Conservation (phyloP, 2,797 vertebrate genomes). For the Phrynocephalus vlangalii region DNA sequence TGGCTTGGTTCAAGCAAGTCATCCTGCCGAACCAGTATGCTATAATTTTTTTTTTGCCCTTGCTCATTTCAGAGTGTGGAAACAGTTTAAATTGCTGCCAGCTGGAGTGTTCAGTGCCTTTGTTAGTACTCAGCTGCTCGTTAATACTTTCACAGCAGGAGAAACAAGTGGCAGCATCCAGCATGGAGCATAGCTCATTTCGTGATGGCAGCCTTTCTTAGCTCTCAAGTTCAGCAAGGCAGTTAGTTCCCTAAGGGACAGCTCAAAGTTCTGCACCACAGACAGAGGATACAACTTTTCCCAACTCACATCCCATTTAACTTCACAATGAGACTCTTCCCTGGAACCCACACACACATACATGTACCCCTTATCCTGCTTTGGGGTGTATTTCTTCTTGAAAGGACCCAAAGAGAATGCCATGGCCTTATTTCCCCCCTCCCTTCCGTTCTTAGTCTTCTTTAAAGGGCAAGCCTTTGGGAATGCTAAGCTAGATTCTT, state of each 20-base stretch:
- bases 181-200: background rate
- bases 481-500: background rate
- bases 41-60: background rate
- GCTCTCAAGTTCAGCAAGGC: background rate
- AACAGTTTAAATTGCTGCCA: background rate
- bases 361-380: background rate
- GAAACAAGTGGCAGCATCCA: background rate
- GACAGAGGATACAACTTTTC: background rate
- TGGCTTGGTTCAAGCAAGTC: background rate
- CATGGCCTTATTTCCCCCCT: background rate
- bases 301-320: background rate
- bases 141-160: background rate
- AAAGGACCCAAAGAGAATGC: background rate
- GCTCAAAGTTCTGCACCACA: conserved; percentile 6
- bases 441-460: background rate
- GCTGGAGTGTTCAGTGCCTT: background rate
- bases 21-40: background rate
- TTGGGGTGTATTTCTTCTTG: background rate
- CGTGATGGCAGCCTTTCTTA: background rate
- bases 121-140: background rate
- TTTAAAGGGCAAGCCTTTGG: background rate
- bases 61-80: background rate
- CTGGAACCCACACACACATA: background rate
- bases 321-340: background rate
- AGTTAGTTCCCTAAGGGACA: background rate